Base-by-base conservation (phyloP, 2,797 vertebrate species). In the Bovichtus diacanthus region DNA sequence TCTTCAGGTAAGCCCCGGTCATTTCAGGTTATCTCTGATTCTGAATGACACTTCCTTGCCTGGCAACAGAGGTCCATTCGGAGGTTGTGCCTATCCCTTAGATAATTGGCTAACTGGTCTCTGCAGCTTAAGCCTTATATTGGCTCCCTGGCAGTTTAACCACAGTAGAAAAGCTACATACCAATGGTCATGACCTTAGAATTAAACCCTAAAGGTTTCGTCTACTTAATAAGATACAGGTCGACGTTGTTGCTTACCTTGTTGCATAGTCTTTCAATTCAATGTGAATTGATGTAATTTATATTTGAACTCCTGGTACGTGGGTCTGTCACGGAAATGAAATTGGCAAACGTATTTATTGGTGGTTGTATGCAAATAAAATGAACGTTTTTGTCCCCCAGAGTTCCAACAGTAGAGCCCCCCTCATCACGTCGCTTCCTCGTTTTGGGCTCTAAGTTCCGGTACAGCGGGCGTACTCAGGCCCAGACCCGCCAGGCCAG, bases 401-500 rank as follows among this genome's bases (percentile, higher is more conserved):
- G 97, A 90, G 94, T 98, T 82, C 95, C 96, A 23, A 96, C 97
- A 61, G 96, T 97, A 1, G 98, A 99, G 82, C 95, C 96, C 11
- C 95, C 97, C 38, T 95, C 97, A 0, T 97, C 97, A 62, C 96
- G 96, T 55, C 95, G 95, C 75, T 97, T 98, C 88, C 92, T 98
- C 56, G 95, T 94, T 0, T 90, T 99, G 90, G 97, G 98, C 71
- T 98, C 98, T 23, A 99, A 97, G 93, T 99, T 99, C 88, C 95
- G 96, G 50, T 99, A 98, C 92, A 97, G 96, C 1, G 98, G 98
- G 0, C 95, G 96, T 9, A 99, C 98, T 4, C 97, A 99, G 89
- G 97, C 96, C 0, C 97, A 99, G 93, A 97, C 96, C 5, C 95
- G 97, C 63, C 96, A 99, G 91, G 97, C 97, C 10, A 98, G 97